Base-by-base conservation (phyloP, 1,140 invertebrate genomes). In the Euura lappo region DNA sequence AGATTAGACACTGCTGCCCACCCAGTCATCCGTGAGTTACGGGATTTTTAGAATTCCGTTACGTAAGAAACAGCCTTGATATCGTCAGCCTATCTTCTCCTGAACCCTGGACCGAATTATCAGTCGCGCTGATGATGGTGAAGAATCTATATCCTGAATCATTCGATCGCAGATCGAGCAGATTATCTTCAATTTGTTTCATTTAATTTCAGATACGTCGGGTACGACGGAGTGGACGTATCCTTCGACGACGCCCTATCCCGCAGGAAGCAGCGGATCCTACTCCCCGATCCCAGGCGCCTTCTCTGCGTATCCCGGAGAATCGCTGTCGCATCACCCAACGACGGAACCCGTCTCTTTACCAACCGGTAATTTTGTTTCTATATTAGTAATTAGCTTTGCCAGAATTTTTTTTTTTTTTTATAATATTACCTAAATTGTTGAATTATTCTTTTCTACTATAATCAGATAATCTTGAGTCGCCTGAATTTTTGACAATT, bases 271-370 rank as follows among this genome's bases (percentile, higher is more conserved):
- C 11, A 45, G 69, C 45, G 85, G 85, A 69, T 85, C 86, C 4
- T 88, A 87, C 71, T 88, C 86, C 3, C 86, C 87, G 43, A 78
- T 87, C 72, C 86, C 86, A 68, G 87, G 81, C 28, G 86, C 85
- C 47, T 85, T 85, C 28, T 88, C 87, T 78, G 86, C 86, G 64
- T 88, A 88, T 76, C 86, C 86, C 6, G 83, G 85, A 1, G 86
- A 88, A 76, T 80, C 86, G 1, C 76, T 88, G 10, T 79, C 86
- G 11, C 87, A 88, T 77, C 87, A 88, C 75, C 83, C 87, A 7
- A 86, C 80, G 69, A 85, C 85, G 8, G 87, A 88, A 72, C 85
- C 86, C 1, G 84, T 87, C 72, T 85, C 87, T 76, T 78, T 88
- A 72, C 81, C 85, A 68, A 78, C 85, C 68, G 86, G 87, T 88